phyloP scores from a whole-genome alignment of 2,888 invertebrate species.

The Pachymerium ferrugineum region DNA sequence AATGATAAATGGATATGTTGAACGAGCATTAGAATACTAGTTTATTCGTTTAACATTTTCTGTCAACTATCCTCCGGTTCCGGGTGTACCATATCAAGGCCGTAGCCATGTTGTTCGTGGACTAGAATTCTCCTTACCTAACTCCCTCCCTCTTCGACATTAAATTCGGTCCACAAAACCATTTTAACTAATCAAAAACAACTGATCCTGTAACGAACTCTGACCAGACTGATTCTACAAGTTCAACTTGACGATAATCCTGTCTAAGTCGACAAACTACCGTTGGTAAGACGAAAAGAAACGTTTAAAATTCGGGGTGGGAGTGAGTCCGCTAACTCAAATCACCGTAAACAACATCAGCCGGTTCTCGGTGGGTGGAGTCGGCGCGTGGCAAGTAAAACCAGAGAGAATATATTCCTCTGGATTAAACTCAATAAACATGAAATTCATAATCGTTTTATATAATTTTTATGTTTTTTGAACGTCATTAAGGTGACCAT shows the following conservation, averaged over 20 bases:
- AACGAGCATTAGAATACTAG: neutral
- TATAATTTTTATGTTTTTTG: no score
- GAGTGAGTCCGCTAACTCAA: neutral
- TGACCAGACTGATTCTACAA: no score
- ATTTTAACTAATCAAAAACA: neutral
- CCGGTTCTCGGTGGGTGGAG: constrained; percentile 28
- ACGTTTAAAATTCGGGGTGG: neutral
- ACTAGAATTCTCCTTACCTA: neutral
- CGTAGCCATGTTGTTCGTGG: constrained; percentile 28
- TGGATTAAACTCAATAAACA: no score
- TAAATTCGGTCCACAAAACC: neutral
- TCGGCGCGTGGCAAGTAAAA: neutral
- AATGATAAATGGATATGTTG: no score
- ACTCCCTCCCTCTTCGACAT: neutral
- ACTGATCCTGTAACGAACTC: no score
- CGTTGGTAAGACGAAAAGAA: neutral
- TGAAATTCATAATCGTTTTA: no score
- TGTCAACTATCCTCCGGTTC: constrained; percentile 9
- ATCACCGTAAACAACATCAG: constrained; percentile 21
- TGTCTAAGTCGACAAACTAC: no score
- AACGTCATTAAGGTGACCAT: neutral
- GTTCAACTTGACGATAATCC: no score
- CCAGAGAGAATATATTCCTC: neutral
- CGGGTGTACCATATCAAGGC: constrained; percentile 29
- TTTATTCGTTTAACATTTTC: neutral